These are phyloP conservation scores for Lepidurus couesii DNA, from an alignment of 1,140 invertebrate species.

Conservation along the genomic window DNA sequence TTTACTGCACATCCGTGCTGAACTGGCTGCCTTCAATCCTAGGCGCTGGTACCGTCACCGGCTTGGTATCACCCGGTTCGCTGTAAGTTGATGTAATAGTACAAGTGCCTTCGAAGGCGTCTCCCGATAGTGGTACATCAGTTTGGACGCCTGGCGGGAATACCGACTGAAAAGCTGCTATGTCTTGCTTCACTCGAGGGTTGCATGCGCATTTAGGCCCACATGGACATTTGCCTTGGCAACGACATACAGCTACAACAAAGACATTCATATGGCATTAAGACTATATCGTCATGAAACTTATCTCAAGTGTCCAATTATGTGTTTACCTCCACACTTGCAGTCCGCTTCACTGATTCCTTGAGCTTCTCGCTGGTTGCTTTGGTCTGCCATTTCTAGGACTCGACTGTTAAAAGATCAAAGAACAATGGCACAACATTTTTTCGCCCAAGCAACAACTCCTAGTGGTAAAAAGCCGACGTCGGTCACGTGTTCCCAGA, in stretches of 20 bases:
- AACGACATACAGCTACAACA: background rate
- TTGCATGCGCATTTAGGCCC: background rate
- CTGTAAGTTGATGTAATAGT: background rate
- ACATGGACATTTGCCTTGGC: background rate
- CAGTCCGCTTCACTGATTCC: background rate
- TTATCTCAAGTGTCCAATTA: no score
- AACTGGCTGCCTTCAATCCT: background rate
- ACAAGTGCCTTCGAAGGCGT: background rate
- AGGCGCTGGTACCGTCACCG: background rate
- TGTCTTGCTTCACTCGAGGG: background rate
- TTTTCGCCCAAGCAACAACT: background rate
- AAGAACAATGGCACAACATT: background rate
- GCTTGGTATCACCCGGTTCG: background rate
- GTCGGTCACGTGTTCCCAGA: background rate
- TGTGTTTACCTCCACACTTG: background rate
- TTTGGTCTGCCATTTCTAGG: background rate
- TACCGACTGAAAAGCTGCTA: background rate
- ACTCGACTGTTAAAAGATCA: background rate
- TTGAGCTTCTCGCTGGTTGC: background rate
- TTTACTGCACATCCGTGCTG: background rate
- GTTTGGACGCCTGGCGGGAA: background rate
- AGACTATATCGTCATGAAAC: background rate
- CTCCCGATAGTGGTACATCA: background rate
- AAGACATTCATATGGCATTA: background rate
- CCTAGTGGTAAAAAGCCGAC: background rate